phyloP scores from a whole-genome alignment of 2,888 invertebrate species.

The Gortyna flavago region DNA sequence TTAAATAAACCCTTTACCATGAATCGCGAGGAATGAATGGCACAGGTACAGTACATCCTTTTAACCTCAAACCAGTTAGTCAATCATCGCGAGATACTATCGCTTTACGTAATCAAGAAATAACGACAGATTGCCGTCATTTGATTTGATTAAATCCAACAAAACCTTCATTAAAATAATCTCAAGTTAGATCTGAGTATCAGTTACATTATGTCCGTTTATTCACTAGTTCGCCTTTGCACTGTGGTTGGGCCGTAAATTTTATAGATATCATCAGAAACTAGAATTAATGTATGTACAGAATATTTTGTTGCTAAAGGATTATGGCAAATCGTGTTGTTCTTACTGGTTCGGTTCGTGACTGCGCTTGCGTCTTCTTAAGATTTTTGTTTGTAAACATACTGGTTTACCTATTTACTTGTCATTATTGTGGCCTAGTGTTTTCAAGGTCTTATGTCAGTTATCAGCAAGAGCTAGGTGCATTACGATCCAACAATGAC shows the following conservation, averaged over 20 bases:
- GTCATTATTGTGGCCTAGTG: constrained; percentile 26
- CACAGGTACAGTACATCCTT: constrained; percentile 29
- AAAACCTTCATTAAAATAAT: constrained; percentile 70
- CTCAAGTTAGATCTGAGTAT: constrained; percentile 63
- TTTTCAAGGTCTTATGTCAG: constrained; percentile 40
- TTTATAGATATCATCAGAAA: constrained; percentile 64
- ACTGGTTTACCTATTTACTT: constrained; percentile 17
- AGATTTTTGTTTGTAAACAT: constrained; percentile 52
- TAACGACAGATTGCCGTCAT: constrained; percentile 61
- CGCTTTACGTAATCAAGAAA: constrained; percentile 58
- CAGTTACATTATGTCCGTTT: constrained; percentile 64
- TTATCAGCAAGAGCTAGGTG: constrained; percentile 4
- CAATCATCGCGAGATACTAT: constrained; percentile 56
- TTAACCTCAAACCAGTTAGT: constrained; percentile 48
- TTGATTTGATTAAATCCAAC: constrained; percentile 60
- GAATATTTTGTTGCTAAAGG: constrained; percentile 56
- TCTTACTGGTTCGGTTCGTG: constrained; percentile 39
- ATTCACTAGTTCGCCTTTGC: constrained; percentile 66
- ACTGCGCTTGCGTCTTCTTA: constrained; percentile 51
- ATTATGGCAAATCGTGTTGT: constrained; percentile 57
- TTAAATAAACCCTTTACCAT: constrained; percentile 16
- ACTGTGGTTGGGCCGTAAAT: constrained; percentile 57
- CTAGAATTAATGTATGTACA: constrained; percentile 56
- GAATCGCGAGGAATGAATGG: constrained; percentile 12
- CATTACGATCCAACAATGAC: background rate